Conservation (phyloP, 1,140 invertebrate species). For the Aphis gossypii region DNA sequence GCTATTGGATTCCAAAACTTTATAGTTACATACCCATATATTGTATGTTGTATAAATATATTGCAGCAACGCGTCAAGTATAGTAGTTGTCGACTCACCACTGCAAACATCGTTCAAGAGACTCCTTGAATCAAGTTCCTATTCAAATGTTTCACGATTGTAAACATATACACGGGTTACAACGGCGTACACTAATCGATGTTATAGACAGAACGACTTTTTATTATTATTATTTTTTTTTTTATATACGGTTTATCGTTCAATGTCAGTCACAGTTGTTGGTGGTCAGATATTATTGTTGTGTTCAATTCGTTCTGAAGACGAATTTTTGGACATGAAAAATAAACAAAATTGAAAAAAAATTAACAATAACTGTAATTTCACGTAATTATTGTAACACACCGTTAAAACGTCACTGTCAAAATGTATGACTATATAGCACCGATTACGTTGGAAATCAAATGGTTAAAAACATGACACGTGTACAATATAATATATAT, state of each 20-base stretch:
- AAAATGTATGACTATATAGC: not conserved
- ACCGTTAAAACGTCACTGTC: not conserved
- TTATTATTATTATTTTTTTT: conserved; percentile 39
- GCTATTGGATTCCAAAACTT: conserved; percentile 17
- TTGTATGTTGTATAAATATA: not conserved
- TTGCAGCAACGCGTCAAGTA: not conserved
- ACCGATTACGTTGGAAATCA: too few relatives aligned
- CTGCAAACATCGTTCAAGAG: conserved; percentile 45
- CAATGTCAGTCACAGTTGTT: not conserved
- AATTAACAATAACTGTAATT: not conserved
- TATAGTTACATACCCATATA: not conserved
- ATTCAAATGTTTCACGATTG: conserved; percentile 33
- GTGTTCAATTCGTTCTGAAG: not conserved
- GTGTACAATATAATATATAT: not conserved
- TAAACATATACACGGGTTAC: conserved; percentile 12
- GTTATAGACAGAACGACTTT: not conserved
- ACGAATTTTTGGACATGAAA: not conserved
- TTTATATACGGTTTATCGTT: not conserved
- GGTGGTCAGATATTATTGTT: not conserved
- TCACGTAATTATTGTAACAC: not conserved
- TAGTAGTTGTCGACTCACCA: conserved; percentile 50
- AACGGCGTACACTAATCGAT: conserved; percentile 43
- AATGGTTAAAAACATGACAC: not conserved
- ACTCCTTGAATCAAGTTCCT: conserved; percentile 50
- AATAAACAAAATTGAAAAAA: conserved; percentile 19